These are phyloP conservation scores for Axea sp. DNA, from an alignment of 2,888 invertebrate genomes.

Conservation along the genomic window DNA sequence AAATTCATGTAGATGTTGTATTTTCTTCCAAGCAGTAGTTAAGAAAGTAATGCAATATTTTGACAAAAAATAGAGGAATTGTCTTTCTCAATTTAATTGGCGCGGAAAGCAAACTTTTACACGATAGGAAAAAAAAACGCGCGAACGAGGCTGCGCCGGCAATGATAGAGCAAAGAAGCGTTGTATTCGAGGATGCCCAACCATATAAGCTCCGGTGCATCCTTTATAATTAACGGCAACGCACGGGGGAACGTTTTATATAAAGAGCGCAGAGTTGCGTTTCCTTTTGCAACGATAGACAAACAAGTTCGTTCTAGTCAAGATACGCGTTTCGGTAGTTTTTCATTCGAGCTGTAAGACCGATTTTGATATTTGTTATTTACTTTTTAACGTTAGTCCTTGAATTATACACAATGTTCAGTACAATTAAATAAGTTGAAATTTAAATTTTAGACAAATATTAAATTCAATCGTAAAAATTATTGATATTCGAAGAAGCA, in stretches of 20 bases:
- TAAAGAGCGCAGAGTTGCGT: constrained; percentile 11
- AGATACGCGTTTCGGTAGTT: constrained; percentile 15
- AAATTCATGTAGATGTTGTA: too few relatives aligned
- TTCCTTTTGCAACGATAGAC: constrained; percentile 4
- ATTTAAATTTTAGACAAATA: too few relatives aligned
- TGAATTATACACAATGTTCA: too few relatives aligned
- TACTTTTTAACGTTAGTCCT: too few relatives aligned
- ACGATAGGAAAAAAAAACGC: constrained; percentile 22
- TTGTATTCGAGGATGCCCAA: constrained; percentile 24
- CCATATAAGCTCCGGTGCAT: constrained; percentile 40
- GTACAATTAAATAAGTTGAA: too few relatives aligned
- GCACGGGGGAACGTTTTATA: constrained; percentile 28
- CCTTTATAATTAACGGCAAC: constrained; percentile 30
- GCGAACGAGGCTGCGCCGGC: constrained; percentile 31
- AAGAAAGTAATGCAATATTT: too few relatives aligned
- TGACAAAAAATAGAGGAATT: too few relatives aligned
- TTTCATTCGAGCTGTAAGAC: not conserved
- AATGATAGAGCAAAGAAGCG: constrained; percentile 20
- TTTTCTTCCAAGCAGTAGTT: too few relatives aligned
- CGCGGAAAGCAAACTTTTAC: constrained; percentile 45
- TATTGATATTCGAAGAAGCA: too few relatives aligned
- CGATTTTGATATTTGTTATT: not conserved
- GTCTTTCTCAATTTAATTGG: constrained; percentile 29
- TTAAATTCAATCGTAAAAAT: too few relatives aligned
- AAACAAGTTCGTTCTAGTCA: constrained; percentile 34